Evolutionary conservation across 2,113 vertebrate species (phyloP), one percentile per base, ranked within the genome.

Genomic region (Brachyhypopomus gauderio): DNA sequence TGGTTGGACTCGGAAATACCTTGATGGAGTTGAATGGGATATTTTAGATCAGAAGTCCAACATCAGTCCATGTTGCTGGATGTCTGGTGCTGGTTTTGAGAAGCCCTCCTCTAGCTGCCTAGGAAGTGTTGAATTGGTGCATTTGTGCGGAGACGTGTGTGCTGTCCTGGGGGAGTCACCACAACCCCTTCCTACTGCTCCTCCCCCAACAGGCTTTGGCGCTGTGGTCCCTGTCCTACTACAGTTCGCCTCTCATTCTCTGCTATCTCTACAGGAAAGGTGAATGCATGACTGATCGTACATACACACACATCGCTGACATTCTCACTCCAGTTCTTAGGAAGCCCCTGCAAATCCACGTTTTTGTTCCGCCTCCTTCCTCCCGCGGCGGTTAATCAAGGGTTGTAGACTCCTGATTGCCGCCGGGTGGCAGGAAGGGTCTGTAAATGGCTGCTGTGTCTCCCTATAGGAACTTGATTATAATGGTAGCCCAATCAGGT

Each of bases 201-300:
- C 55, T 22, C 6, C 72, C 38, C 62, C 85, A 78, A n/a, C 88
- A 97, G 96, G 96, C 96, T 55, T 96, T 95, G 41, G 91, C 94
- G 22, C 89, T 97, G 84, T 97, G 95, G 95, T 96, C 95, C 78
- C 87, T 97, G 76, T 97, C 95, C 59, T 97, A 96, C 81, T 97
- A 96, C 90, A 95, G 93, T 60, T 97, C 95, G 34, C 96, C 96
- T 72, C 90, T 97, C 25, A 91, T 96, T 60, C 90, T 95, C 82
- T 94, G 95, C 88, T 97, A 96, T 90, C 90, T 96, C 66, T 97
- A 96, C 91, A 95, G 95, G 86, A 97, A 97, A 96, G 96, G 96
- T 96, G 91, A 20, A 88, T 8, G 4, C 2, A 30, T 11, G 16
- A 22, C 64, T 5, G 7, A 5, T n/a, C 17, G 34, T 27, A 58